Base-by-base conservation (phyloP, 2,888 invertebrate genomes). In the Cremastinae sp. region DNA sequence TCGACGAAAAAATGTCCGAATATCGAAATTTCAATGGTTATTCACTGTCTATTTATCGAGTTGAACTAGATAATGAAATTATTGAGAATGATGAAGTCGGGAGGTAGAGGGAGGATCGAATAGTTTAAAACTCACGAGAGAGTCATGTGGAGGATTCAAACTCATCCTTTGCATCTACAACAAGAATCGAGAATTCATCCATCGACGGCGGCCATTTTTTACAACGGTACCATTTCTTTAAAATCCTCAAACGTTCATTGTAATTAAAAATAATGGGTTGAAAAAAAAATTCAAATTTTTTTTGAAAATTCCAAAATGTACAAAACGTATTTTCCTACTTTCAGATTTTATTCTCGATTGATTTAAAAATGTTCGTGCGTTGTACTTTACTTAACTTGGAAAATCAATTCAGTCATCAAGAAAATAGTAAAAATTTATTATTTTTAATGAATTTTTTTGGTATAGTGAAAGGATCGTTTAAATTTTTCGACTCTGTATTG, bases 191-290 rank as follows among this genome's bases (percentile, higher is more conserved):
- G 91, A 82, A 83, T 91, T 74, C 90, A 90, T 84, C 90, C 91
- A 78, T 84, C 89, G 69, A 85, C 91, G 12, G 89, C 91, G 64
- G 90, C 90, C 74, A 91, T 92, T 90, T 89, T 92, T 79, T 92
- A 92, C 83, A 92, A 92, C 86, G 92, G 92, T 92, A 91, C 47
- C 28, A 5, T 3, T 28, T 28, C 5, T 28, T 28, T 28, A 3
- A 28, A 28, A 5, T 28, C 28, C 5, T 28, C n/a, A n/a, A n/a
- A n/a, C n/a, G n/a, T n/a, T n/a, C n/a, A n/a, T n/a, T n/a, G n/a
- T n/a, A n/a, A n/a, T n/a, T n/a, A n/a, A 38, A 12, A 18, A 34
- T 16, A 9, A 64, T 53, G 8, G 2, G 22, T 34, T 38, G 7
- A 3, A 10, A n/a, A n/a, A n/a, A n/a, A n/a, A n/a, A n/a, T n/a